These are phyloP conservation scores for Cochlearius cochlearius DNA, from an alignment of 2,113 vertebrate species.

Conservation along the genomic window DNA sequence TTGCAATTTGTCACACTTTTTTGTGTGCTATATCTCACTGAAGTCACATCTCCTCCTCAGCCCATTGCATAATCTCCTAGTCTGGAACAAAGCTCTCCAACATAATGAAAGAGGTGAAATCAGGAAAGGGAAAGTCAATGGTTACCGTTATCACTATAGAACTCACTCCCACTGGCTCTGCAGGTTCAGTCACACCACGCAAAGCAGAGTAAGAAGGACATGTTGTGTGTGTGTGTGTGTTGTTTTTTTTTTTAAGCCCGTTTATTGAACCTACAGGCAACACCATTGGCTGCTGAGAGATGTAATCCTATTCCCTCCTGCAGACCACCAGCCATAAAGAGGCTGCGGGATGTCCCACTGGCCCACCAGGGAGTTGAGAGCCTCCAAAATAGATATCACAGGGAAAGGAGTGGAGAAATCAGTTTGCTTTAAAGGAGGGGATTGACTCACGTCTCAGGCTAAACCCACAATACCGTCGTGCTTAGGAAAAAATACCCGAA, in stretches of 20 bases:
- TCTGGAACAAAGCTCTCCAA: slow-evolving; percentile 71
- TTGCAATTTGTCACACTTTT: slow-evolving; percentile 81
- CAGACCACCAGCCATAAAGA: slow-evolving; percentile 67
- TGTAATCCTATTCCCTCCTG: slow-evolving; percentile 59
- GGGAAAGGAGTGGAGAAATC: slow-evolving; percentile 55
- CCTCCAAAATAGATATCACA: slow-evolving; percentile 65
- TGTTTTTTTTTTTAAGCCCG: not conserved
- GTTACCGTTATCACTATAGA: slow-evolving; percentile 64
- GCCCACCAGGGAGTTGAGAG: slow-evolving; percentile 46
- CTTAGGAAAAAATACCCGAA: slow-evolving; percentile 24
- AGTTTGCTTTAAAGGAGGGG: slow-evolving; percentile 40
- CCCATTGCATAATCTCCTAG: slow-evolving; percentile 71
- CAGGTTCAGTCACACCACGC: slow-evolving; percentile 54
- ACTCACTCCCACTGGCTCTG: slow-evolving; percentile 41
- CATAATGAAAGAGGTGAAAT: slow-evolving; percentile 73
- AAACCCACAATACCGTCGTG: slow-evolving; percentile 21
- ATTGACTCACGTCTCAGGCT: slow-evolving; percentile 38
- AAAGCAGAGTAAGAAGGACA: slow-evolving; percentile 51
- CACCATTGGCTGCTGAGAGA: slow-evolving; percentile 63
- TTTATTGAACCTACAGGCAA: slow-evolving; percentile 59
- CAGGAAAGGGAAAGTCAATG: slow-evolving; percentile 67
- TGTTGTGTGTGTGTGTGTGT: slow-evolving; percentile 40
- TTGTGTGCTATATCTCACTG: slow-evolving; percentile 81
- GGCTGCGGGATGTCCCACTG: not conserved
- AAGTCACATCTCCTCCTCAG: slow-evolving; percentile 67